Conservation (phyloP, 2,113 vertebrate genomes). For the Acrocephalus kingi region DNA sequence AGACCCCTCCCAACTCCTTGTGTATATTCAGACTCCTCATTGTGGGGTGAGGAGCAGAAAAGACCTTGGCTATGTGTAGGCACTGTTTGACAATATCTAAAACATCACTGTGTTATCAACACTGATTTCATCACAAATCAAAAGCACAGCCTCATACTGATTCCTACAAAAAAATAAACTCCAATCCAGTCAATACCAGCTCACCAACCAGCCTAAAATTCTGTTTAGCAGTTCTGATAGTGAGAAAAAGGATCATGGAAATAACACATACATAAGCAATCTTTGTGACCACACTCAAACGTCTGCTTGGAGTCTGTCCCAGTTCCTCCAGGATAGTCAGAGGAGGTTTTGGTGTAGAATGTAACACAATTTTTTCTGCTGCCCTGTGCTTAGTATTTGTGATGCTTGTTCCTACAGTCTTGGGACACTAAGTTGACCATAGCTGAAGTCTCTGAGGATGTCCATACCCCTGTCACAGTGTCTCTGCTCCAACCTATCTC, state of each 20-base stretch:
- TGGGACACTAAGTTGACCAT: neutral
- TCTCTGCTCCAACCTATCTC: neutral
- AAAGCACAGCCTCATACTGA: neutral
- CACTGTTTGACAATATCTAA: neutral
- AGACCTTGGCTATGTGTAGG: neutral
- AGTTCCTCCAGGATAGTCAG: fast-evolving
- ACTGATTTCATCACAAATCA: neutral
- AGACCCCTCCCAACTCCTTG: neutral
- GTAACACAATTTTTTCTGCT: neutral
- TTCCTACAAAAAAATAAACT: neutral
- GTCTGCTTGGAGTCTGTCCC: neutral
- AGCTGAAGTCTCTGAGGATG: neutral
- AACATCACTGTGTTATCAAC: neutral
- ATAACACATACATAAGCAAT: neutral
- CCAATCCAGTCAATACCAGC: neutral
- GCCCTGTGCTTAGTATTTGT: neutral
- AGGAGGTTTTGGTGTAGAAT: neutral
- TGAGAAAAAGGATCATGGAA: neutral
- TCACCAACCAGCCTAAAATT: neutral
- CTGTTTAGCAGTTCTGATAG: neutral
- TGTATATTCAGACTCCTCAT: neutral
- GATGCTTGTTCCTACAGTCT: neutral
- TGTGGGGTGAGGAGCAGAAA: neutral
- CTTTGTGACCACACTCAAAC: neutral
- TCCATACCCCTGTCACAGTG: fast-evolving